Evolutionary conservation across 2,797 vertebrate genomes (phyloP).

Genomic region (Sebastes oblongus): DNA sequence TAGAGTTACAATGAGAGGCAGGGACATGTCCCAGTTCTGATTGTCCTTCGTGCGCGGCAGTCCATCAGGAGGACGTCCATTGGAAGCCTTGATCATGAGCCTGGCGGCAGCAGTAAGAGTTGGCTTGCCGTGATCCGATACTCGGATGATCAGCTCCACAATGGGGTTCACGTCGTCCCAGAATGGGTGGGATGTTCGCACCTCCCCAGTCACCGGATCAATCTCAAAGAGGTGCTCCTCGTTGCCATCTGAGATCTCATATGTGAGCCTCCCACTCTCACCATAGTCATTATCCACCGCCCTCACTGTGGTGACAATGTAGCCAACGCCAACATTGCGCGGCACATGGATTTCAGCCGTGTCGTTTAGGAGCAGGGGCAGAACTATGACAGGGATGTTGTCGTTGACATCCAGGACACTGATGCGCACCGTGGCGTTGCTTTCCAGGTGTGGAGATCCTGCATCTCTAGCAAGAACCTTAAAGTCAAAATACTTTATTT

Average conservation of each 20-base stretch:
- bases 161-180: constrained; percentile 94
- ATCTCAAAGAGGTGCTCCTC: constrained; percentile 98
- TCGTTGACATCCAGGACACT: constrained; percentile 96
- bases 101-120: constrained; percentile 93
- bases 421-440: constrained; percentile 94
- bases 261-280: constrained; percentile 97
- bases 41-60: constrained; percentile 92
- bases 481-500: constrained; percentile 98
- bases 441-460: constrained; percentile 94
- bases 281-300: constrained; percentile 97
- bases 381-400: constrained; percentile 95
- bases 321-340: constrained; percentile 94
- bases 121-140: constrained; percentile 96
- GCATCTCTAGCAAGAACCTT: constrained; percentile 96
- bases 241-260: constrained; percentile 97
- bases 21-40: constrained; percentile 96
- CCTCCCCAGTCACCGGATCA: constrained; percentile 92
- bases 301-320: constrained; percentile 93
- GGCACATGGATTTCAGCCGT: constrained; percentile 97
- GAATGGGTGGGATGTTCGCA: constrained; percentile 92
- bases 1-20: constrained; percentile 96
- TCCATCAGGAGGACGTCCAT: constrained; percentile 90
- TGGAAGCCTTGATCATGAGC: constrained; percentile 92
- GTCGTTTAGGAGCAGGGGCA: constrained; percentile 94
- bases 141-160: constrained; percentile 95